Evolutionary conservation across 2,797 vertebrate genomes (phyloP).

Genomic region (Labeo calbasu): DNA sequence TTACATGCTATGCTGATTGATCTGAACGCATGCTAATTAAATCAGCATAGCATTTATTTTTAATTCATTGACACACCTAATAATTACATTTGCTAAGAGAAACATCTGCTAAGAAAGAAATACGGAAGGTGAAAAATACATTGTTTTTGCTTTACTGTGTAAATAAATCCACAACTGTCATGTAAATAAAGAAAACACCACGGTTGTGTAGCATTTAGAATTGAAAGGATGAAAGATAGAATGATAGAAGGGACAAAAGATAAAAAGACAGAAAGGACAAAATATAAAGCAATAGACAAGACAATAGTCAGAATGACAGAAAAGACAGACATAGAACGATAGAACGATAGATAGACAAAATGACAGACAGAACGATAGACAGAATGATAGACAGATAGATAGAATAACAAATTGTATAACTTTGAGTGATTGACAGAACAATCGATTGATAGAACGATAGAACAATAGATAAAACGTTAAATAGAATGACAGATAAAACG

Average conservation of each 20-base stretch:
- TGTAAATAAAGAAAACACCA: conserved; percentile 27
- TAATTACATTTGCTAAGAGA: not conserved
- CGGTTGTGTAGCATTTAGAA: not conserved
- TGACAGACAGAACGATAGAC: not conserved
- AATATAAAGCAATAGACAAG: not conserved
- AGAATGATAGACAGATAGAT: not conserved
- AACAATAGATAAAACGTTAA: not conserved
- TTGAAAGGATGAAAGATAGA: not conserved
- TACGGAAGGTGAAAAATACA: not conserved
- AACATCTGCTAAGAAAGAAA: not conserved
- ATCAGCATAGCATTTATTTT: not conserved
- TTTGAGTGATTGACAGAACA: too few species aligned
- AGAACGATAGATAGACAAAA: not conserved
- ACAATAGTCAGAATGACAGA: not conserved
- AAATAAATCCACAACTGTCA: conserved; percentile 28
- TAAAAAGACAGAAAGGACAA: not conserved
- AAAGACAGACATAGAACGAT: not conserved
- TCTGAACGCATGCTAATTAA: not conserved
- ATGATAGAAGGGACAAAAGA: not conserved
- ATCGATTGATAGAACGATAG: not conserved
- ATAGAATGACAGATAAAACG: not conserved
- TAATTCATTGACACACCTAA: not conserved
- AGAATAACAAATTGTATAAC: too few species aligned
- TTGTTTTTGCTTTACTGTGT: not conserved
- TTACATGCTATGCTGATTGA: not conserved